Evolutionary conservation across 2,113 vertebrate genomes (phyloP).

Genomic region (Tamias sibiricus): DNA sequence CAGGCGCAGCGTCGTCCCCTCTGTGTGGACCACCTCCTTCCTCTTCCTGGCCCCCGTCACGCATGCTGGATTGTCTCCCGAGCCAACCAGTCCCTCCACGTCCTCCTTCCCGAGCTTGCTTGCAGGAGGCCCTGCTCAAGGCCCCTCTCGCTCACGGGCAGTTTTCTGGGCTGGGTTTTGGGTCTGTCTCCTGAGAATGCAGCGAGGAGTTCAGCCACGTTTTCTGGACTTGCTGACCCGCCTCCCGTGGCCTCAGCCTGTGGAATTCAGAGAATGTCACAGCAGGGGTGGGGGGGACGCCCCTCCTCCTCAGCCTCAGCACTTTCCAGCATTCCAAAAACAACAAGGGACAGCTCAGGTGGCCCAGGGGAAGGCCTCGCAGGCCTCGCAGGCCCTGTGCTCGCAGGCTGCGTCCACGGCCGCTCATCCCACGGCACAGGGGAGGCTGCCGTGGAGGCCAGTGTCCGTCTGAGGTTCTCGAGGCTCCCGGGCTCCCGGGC

Average conservation of each 20-base stretch:
- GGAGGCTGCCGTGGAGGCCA: no score
- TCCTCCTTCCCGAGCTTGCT: not conserved
- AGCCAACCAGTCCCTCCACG: fast-evolving
- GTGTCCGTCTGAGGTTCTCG: fast-evolving
- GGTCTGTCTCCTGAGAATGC: not conserved
- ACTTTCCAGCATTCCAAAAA: not conserved
- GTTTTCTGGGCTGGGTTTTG: not conserved
- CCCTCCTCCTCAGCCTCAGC: not conserved
- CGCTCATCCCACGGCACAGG: fast-evolving
- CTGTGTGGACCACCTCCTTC: not conserved
- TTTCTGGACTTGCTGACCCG: not conserved
- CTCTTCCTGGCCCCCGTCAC: no score
- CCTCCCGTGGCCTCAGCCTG: not conserved
- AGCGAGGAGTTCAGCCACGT: fast-evolving
- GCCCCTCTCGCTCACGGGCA: fast-evolving
- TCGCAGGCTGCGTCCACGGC: no score
- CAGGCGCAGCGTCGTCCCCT: not conserved
- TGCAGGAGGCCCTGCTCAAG: not conserved
- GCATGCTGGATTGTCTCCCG: not conserved
- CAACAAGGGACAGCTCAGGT: no score
- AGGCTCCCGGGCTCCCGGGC: no score
- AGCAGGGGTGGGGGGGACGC: not conserved
- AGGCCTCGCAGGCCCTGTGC: fast-evolving
- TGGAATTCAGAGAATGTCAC: not conserved
- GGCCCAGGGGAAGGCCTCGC: no score